Base-by-base conservation (phyloP, 2,797 vertebrate genomes). In the Aulostomus chinensis region DNA sequence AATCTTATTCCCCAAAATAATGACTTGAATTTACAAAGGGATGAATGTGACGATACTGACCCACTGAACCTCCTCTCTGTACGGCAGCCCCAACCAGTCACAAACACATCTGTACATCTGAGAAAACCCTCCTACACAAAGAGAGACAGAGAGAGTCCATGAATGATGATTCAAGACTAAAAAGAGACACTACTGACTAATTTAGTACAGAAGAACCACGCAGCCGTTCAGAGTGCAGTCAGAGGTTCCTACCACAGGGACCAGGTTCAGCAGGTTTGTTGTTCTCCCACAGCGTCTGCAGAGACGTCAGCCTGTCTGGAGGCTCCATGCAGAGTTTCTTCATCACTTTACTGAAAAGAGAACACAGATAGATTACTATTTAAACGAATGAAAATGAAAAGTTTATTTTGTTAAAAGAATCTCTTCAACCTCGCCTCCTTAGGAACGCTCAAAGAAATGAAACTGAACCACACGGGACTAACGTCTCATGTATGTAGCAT, bases 31-130 rank as follows among this genome's bases (percentile, higher is more conserved):
- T 7, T 9, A 9, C 2, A 48, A 33, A 16, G 7, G 2, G 9
- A 8, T 40, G 3, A 55, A 37, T 8, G 12, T 8, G 41, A 54
- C 29, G 2, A 32, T 58, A 91, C 95, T 91, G 76, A 99, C 96
- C 97, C 96, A 99, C 45, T 99, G 96, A 15, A 98, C 97, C 78
- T 99, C 97, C 56, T 99, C 97, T 82, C 93, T 91, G 78, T 98
- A 95, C 0, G 95, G 92, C 76, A 95, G 90, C 2, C 95, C 94
- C 62, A 98, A 89, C 95, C 95, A 98, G 76, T 99, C 97, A 81
- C 97, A 98, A 41, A 97, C 95, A 79, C 94, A 98, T 26, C 93
- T 93, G 68, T 99, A 99, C 93, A 96, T 95, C 85, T 95, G 96
- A 1, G 97, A 98, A 89, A 99, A 99, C 30, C 97, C 97, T 73